These are phyloP conservation scores for Etheostoma perlongum DNA, from an alignment of 2,797 vertebrate genomes.

Conservation along the genomic window DNA sequence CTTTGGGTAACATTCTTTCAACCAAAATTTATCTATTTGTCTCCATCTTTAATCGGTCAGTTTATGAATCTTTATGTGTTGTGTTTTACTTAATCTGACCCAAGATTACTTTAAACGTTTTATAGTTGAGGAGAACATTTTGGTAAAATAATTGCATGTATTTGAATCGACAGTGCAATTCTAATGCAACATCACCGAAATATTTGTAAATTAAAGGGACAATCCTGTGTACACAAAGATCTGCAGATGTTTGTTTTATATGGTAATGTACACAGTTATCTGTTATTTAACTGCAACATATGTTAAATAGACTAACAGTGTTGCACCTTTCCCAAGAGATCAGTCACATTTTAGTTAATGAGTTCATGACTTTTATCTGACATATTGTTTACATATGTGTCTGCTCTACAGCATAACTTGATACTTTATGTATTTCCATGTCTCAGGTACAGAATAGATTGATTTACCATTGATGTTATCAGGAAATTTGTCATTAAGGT, in stretches of 20 bases:
- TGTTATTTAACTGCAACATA: not conserved
- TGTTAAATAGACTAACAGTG: not conserved
- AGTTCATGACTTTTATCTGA: constrained; percentile 1
- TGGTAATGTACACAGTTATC: not conserved
- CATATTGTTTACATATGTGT: constrained; percentile 10
- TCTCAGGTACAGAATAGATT: not conserved
- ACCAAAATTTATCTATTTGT: not conserved
- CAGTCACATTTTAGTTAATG: not conserved
- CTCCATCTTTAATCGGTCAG: not conserved
- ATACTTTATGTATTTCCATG: not conserved
- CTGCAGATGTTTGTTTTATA: not conserved
- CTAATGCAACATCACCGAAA: not conserved
- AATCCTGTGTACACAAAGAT: not conserved
- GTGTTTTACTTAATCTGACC: not conserved
- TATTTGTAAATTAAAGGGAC: constrained; percentile 7
- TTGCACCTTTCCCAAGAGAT: not conserved
- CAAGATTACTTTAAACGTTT: not conserved
- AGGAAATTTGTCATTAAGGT: not conserved
- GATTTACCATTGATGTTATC: constrained; percentile 9
- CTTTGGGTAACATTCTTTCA: not conserved
- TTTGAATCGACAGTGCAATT: not conserved
- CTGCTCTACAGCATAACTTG: not conserved
- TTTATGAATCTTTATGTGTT: not conserved
- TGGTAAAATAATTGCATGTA: not conserved
- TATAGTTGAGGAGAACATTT: not conserved